These are phyloP conservation scores for Amphimallon solstitiale DNA, from an alignment of 2,888 invertebrate genomes.

Conservation along the genomic window DNA sequence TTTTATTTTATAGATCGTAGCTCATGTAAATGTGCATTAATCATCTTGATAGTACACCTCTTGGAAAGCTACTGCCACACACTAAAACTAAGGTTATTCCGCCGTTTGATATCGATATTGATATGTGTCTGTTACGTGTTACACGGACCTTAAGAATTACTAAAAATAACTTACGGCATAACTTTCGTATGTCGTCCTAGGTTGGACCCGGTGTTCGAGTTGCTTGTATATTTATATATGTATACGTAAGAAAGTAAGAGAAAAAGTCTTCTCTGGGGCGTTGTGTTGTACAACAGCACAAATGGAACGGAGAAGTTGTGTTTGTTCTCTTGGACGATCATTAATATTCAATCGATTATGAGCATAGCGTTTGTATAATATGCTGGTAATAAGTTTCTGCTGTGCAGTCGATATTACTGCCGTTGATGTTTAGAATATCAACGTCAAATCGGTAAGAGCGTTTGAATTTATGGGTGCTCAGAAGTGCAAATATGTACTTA, in stretches of 20 bases:
- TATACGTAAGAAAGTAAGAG: conserved; percentile 1
- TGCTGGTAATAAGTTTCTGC: not conserved
- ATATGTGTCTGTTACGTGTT: conserved; percentile 24
- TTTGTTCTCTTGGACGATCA: conserved; percentile 16
- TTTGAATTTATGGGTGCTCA: no score
- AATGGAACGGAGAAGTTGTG: conserved; percentile 22
- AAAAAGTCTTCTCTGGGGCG: conserved; percentile 7
- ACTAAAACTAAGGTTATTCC: conserved; percentile 7
- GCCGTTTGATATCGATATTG: conserved; percentile 24
- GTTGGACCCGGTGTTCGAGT: no score
- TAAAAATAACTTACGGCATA: conserved; percentile 24
- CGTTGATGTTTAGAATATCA: conserved; percentile 6
- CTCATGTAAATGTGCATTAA: conserved; percentile 32
- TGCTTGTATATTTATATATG: conserved; percentile 1
- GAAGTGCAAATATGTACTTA: no score
- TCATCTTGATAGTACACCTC: conserved; percentile 28
- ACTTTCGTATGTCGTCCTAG: conserved; percentile 13
- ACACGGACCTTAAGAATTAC: conserved; percentile 12
- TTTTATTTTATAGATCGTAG: conserved; percentile 32
- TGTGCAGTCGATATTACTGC: conserved; percentile 17
- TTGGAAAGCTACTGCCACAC: conserved; percentile 29
- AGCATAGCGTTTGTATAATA: conserved; percentile 36
- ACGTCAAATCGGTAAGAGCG: not conserved
- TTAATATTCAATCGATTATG: conserved; percentile 45
- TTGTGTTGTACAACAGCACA: conserved; percentile 9